phyloP scores from a whole-genome alignment of 2,797 vertebrate species.

The Myoxocephalus aenaeus region DNA sequence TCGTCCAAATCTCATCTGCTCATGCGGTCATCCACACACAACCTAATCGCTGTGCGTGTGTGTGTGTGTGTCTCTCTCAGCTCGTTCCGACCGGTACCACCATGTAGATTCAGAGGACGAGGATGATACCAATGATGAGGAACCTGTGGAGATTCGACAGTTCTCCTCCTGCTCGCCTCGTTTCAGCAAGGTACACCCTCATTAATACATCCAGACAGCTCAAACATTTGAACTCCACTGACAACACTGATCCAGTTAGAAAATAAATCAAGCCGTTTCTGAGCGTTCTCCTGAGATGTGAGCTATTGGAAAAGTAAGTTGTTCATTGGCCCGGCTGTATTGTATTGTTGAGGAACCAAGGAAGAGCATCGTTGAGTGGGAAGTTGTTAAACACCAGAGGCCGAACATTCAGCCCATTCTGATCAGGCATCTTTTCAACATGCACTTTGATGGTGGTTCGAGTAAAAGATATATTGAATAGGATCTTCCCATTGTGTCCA shows the following conservation, averaged over 20 bases:
- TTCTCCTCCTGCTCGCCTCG: constrained; percentile 97
- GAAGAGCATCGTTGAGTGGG: too few relatives aligned
- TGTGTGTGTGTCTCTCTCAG: constrained; percentile 72
- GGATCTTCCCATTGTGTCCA: background rate
- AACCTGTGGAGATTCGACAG: constrained; percentile 93
- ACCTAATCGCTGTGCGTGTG: background rate
- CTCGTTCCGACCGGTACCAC: constrained; percentile 94
- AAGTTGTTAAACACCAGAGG: too few relatives aligned
- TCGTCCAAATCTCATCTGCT: background rate
- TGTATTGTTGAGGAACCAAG: background rate
- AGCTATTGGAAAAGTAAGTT: background rate
- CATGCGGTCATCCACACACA: background rate
- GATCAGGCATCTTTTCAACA: too few relatives aligned
- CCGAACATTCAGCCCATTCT: background rate
- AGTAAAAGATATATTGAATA: background rate
- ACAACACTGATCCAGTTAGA: background rate
- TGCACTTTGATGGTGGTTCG: too few relatives aligned
- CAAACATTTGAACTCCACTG: background rate
- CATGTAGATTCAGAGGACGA: constrained; percentile 97
- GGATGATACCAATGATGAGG: constrained; percentile 96
- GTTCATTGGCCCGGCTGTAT: background rate
- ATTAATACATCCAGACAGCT: background rate
- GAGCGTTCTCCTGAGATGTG: background rate
- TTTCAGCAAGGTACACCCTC: constrained; percentile 91
- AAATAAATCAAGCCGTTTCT: background rate